These are phyloP conservation scores for Phoenicopterus ruber DNA, from an alignment of 2,113 vertebrate genomes.

Conservation along the genomic window DNA sequence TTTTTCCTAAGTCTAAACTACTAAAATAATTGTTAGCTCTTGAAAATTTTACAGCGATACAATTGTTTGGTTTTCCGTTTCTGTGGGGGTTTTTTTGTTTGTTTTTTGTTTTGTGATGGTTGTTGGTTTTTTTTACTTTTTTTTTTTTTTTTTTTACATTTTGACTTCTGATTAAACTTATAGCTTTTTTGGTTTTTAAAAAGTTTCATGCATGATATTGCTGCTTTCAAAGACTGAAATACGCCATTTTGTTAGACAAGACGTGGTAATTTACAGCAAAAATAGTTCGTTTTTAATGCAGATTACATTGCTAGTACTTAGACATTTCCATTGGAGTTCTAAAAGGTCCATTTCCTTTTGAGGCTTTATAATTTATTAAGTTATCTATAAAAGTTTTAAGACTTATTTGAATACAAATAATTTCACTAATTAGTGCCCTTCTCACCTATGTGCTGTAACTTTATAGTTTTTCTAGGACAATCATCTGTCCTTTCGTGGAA, in stretches of 20 bases:
- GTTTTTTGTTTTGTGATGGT: too few relatives aligned
- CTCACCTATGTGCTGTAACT: neutral
- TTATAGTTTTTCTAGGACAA: neutral
- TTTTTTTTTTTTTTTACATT: neutral
- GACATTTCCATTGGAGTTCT: neutral
- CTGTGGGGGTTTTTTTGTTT: too few relatives aligned
- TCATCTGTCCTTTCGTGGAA: neutral
- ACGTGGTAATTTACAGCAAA: neutral
- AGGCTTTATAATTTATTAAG: neutral
- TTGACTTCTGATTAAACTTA: neutral
- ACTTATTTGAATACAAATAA: neutral
- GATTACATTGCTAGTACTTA: neutral
- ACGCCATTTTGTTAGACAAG: neutral
- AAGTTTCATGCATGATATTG: neutral
- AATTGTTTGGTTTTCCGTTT: too few relatives aligned
- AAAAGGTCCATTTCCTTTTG: neutral
- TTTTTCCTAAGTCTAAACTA: neutral
- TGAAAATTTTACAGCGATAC: neutral
- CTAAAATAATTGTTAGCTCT: neutral
- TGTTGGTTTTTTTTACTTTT: too few relatives aligned
- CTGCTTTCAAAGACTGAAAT: neutral
- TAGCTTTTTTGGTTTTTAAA: neutral
- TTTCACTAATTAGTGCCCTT: neutral
- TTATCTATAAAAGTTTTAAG: neutral
- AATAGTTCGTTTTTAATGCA: neutral